phyloP scores from a whole-genome alignment of 2,113 vertebrate species.

The Anhinga anhinga region DNA sequence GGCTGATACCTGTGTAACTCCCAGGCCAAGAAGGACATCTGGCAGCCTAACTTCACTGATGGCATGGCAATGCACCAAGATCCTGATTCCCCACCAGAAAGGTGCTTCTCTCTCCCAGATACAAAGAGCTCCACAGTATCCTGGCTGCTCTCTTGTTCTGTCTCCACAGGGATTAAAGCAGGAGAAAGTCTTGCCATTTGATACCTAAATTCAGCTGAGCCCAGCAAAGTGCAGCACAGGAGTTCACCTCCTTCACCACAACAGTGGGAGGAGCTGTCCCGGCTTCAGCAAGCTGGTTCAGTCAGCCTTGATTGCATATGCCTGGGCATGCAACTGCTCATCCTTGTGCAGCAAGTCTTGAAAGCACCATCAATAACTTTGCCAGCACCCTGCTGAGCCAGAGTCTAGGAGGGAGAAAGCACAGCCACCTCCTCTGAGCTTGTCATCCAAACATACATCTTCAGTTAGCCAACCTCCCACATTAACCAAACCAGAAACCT shows the following conservation, averaged over 20 bases:
- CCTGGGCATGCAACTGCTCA: neutral
- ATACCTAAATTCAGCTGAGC: neutral
- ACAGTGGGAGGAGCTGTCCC: neutral
- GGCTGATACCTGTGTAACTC: neutral
- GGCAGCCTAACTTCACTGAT: neutral
- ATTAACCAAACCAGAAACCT: neutral
- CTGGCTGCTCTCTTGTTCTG: neutral
- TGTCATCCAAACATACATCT: neutral
- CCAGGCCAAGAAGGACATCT: neutral
- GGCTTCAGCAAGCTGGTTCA: neutral
- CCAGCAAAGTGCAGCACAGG: neutral
- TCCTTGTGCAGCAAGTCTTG: neutral
- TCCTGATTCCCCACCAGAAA: neutral
- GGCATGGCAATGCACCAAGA: neutral
- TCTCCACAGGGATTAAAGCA: neutral
- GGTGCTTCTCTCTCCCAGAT: neutral
- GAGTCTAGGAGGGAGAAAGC: neutral
- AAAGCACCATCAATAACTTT: neutral
- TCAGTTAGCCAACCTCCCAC: neutral
- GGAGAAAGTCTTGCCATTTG: neutral
- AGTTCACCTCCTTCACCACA: neutral
- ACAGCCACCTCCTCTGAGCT: neutral
- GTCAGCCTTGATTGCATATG: neutral
- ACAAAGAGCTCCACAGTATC: neutral
- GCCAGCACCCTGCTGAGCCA: neutral